phyloP scores from a whole-genome alignment of 1,140 invertebrate species.

The Schlechtendalia chinensis region DNA sequence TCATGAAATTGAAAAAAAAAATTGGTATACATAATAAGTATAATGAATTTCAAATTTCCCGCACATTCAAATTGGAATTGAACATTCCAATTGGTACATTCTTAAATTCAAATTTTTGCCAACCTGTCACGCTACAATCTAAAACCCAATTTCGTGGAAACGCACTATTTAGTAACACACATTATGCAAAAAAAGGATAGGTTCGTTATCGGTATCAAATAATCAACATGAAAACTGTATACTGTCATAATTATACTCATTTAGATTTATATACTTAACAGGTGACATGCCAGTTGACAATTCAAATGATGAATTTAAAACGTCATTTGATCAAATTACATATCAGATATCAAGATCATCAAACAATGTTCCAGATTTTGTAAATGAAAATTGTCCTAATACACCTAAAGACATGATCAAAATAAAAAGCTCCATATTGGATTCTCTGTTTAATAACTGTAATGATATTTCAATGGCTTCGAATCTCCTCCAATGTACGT shows the following conservation, averaged over 20 bases:
- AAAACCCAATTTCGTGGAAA: too few relatives aligned
- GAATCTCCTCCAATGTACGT: background rate
- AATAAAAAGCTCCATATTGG: background rate
- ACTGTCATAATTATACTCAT: background rate
- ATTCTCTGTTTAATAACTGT: background rate
- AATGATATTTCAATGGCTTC: background rate
- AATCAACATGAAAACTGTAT: background rate
- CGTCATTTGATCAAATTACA: background rate
- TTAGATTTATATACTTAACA: constrained; percentile 18
- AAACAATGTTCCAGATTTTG: background rate
- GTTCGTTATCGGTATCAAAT: background rate
- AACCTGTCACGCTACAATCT: too few relatives aligned
- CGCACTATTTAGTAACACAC: too few relatives aligned
- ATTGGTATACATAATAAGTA: too few relatives aligned
- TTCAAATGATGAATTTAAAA: background rate
- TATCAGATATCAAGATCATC: background rate
- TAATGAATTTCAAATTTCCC: too few relatives aligned
- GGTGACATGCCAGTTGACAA: background rate
- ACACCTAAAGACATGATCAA: background rate
- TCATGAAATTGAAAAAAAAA: too few relatives aligned
- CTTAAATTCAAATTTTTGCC: too few relatives aligned
- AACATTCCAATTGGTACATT: too few relatives aligned
- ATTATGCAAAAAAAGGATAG: background rate
- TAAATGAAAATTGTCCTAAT: background rate
- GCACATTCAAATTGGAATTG: too few relatives aligned